Base-by-base conservation (phyloP, 2,888 invertebrate species). In the Drosophila histrio region DNA sequence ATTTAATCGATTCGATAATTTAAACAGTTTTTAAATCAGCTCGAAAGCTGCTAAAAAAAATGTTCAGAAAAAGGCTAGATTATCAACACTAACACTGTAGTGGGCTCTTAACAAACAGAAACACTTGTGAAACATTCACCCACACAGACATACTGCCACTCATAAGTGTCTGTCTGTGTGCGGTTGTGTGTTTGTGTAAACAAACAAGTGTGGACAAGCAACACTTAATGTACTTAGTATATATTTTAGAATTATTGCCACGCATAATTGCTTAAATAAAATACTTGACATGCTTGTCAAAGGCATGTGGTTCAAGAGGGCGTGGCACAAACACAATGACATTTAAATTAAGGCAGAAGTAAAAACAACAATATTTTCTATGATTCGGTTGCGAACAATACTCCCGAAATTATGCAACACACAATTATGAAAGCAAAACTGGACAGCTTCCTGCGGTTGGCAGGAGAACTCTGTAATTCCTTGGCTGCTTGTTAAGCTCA, bases 221-320 rank as follows among this genome's bases (percentile, higher is more conserved):
- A 15, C n/a, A 46, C 19, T 46, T 62, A 2, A 43, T 38, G 21
- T 39, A 15, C 39, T 38, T 39, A 41, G 52, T 39, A 30, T 52
- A 22, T 34, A 26, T 53, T 38, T 44, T 30, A 62, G 57, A 52
- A 39, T 62, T 72, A 57, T 68, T 60, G 49, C 54, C 62, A 62
- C 52, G 52, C 70, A 76, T 78, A 81, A 81, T 81, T 84, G 74
- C 61, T 62, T 72, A 63, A 78, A 77, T 73, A 47, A 78, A 73
- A 68, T 61, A 49, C 56, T 73, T 49, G 61, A 52, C 57, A 57
- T 36, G 43, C 58, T 32, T 53, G 17, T 21, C 34, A 28, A 24
- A 26, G 54, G 60, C 26, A 21, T 59, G 60, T 44, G 53, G 9
- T 9, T 65, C 17, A 56, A 74, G 43, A 46, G 54, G 63, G 24